Evolutionary conservation across 2,888 invertebrate species (phyloP).

Genomic region (Panzeria rudis): DNA sequence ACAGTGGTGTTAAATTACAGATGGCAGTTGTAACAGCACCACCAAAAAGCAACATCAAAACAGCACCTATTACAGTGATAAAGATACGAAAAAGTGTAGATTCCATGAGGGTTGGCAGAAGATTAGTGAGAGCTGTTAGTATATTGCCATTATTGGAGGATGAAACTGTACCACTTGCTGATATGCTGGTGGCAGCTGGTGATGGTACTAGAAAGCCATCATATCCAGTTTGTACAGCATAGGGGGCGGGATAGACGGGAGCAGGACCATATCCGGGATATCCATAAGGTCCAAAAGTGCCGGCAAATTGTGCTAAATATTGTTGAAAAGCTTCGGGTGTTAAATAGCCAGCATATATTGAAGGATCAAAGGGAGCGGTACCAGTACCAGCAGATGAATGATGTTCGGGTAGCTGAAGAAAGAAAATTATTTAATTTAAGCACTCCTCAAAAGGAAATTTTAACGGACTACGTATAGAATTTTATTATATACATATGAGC

Average conservation of each 20-base stretch:
- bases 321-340: slow-evolving; percentile 82
- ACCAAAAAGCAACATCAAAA: slow-evolving; percentile 84
- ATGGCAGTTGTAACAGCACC: slow-evolving; percentile 85
- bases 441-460: not conserved
- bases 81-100: slow-evolving; percentile 83
- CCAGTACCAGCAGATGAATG: slow-evolving; percentile 71
- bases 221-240: slow-evolving; percentile 83
- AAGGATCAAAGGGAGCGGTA: slow-evolving; percentile 76
- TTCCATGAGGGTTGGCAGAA: slow-evolving; percentile 79
- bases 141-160: slow-evolving; percentile 71
- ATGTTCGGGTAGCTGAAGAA: slow-evolving; percentile 75
- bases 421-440: not conserved
- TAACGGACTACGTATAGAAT: too few relatives aligned
- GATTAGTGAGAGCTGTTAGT: slow-evolving; percentile 75
- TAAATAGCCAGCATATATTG: slow-evolving; percentile 78
- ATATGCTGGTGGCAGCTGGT: slow-evolving; percentile 65
- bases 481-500: too few relatives aligned
- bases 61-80: slow-evolving; percentile 83
- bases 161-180: slow-evolving; percentile 66
- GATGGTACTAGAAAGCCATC: slow-evolving; percentile 83
- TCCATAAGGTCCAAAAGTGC: slow-evolving; percentile 76
- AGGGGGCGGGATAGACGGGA: slow-evolving; percentile 79
- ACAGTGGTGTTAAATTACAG: slow-evolving; percentile 86
- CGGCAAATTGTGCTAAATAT: slow-evolving; percentile 81
- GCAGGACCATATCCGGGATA: slow-evolving; percentile 75